These are phyloP conservation scores for Aphidius ervi DNA, from an alignment of 1,140 invertebrate species.

Conservation along the genomic window DNA sequence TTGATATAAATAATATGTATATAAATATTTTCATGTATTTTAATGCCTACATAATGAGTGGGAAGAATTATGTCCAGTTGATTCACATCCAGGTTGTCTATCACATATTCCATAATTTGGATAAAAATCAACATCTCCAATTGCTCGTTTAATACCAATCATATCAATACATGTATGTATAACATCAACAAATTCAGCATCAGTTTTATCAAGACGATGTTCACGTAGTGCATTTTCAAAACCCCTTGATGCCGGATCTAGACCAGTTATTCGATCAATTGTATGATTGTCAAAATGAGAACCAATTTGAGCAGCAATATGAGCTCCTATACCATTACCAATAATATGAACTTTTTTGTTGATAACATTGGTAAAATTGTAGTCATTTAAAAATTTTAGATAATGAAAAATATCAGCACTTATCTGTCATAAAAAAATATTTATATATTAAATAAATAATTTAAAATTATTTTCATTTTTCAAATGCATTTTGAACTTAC, in stretches of 20 bases:
- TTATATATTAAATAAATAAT: too few relatives aligned
- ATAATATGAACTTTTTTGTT: slow-evolving; percentile 63
- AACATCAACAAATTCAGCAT: slow-evolving; percentile 69
- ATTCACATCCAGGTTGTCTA: slow-evolving; percentile 56
- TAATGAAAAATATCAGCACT: too few relatives aligned
- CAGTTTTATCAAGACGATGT: slow-evolving; percentile 58
- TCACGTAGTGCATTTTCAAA: slow-evolving; percentile 54
- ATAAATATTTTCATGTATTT: too few relatives aligned
- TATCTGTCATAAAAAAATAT: too few relatives aligned
- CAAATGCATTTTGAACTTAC: too few relatives aligned
- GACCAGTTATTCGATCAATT: slow-evolving; percentile 61
- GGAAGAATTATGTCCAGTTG: too few relatives aligned
- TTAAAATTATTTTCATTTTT: too few relatives aligned
- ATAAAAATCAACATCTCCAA: slow-evolving; percentile 75
- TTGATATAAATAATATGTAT: too few relatives aligned
- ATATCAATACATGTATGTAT: slow-evolving; percentile 66
- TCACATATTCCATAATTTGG: slow-evolving; percentile 64
- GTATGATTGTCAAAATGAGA: slow-evolving; percentile 38
- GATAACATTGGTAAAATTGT: too few relatives aligned
- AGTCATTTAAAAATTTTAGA: too few relatives aligned
- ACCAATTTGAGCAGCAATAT: slow-evolving; percentile 73
- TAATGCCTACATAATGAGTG: too few relatives aligned
- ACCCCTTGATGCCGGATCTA: slow-evolving; percentile 69
- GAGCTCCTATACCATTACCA: slow-evolving; percentile 81
- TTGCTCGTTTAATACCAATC: slow-evolving; percentile 52